A percentile compares a stretch with the other conserved stretches of the same genome.
Conservation (phyloP, 2,113 vertebrate genomes). For the Gadus macrocephalus region DNA sequence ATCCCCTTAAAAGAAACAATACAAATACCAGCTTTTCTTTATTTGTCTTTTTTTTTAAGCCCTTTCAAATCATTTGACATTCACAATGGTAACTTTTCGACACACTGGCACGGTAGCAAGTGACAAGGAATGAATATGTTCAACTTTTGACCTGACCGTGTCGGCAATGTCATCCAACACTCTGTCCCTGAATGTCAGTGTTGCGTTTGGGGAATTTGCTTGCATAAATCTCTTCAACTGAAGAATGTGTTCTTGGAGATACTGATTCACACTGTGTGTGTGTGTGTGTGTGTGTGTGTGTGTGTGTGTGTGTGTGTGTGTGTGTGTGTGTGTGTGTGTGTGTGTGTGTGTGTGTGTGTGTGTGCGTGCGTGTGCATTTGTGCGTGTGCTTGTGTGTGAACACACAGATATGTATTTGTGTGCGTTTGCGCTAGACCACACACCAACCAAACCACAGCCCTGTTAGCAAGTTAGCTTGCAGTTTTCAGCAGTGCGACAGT, state of each 20-base stretch:
- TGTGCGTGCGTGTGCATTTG: background rate
- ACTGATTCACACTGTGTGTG: background rate
- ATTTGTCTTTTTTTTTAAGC: background rate
- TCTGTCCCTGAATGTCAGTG: background rate
- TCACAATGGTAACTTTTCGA: conserved; percentile 9
- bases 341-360: background rate
- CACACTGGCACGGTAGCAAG: conserved; percentile 1
- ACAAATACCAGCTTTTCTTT: no score
- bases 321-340: no score
- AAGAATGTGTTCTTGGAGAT: background rate
- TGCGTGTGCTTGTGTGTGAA: background rate
- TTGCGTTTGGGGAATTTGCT: background rate
- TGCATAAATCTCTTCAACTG: background rate
- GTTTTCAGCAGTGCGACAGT: conserved; percentile 22
- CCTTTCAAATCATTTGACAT: conserved; percentile 6
- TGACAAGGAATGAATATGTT: background rate
- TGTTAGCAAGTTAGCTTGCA: background rate
- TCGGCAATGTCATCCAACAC: no score
- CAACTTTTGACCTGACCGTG: background rate
- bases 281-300: background rate
- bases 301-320: background rate
- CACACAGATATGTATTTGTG: background rate
- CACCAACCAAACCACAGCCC: conserved; percentile 2
- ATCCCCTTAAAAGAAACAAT: no score
- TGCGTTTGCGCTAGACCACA: background rate